These are phyloP conservation scores for Apus apus DNA, from an alignment of 2,113 vertebrate genomes.

Conservation along the genomic window DNA sequence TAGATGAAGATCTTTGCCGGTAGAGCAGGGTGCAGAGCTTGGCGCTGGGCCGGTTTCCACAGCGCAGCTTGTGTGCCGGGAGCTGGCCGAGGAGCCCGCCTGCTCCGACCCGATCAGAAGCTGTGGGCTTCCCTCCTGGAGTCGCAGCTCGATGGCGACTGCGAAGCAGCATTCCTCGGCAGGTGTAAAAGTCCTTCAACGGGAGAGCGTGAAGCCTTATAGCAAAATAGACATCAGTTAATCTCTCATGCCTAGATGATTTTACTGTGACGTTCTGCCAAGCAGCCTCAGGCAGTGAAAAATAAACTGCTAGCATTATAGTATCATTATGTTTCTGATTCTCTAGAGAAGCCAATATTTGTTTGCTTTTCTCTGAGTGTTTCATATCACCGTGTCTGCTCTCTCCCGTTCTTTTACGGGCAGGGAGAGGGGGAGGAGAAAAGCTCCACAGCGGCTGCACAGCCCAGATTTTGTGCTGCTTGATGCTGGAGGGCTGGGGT, in stretches of 20 bases:
- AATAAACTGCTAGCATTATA: constrained; percentile 59
- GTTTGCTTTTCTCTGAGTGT: constrained; percentile 69
- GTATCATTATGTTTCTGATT: constrained; percentile 65
- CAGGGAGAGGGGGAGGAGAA: not conserved
- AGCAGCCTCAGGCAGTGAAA: constrained; percentile 67
- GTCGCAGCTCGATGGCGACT: fast-evolving
- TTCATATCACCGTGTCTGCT: constrained; percentile 36
- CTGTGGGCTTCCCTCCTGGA: not conserved
- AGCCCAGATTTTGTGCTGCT: not conserved
- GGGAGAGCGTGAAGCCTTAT: not conserved
- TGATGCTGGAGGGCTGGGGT: not conserved
- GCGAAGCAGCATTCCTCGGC: constrained; percentile 25
- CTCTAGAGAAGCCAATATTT: constrained; percentile 64
- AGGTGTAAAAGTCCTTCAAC: constrained; percentile 46
- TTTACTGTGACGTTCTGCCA: constrained; percentile 55
- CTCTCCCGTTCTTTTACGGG: not conserved
- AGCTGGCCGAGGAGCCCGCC: not conserved
- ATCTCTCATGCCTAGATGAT: constrained; percentile 60
- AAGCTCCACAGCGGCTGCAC: not conserved
- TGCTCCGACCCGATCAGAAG: not conserved
- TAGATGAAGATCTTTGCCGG: not conserved
- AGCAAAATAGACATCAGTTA: constrained; percentile 53
- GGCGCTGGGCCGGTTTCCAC: not conserved
- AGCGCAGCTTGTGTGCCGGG: not conserved
- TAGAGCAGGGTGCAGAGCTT: not conserved